Base-by-base conservation (phyloP, 2,888 invertebrate species). In the Nasonia oneida region DNA sequence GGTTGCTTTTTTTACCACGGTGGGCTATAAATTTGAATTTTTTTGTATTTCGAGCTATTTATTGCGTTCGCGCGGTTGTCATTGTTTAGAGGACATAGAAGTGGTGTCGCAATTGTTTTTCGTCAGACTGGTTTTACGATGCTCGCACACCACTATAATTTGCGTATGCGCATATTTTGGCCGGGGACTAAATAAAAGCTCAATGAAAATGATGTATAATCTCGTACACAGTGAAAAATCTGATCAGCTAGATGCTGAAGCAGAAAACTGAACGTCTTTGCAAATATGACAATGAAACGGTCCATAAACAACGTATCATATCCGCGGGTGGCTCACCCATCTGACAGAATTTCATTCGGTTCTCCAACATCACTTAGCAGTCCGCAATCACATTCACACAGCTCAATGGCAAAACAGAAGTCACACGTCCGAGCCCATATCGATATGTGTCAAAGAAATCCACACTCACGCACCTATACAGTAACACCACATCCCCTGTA, bases 21-120 rank as follows among this genome's bases (percentile, higher is more conserved):
- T 74, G 50, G 78, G 78, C 81, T 67, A 81, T 86, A 84, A 84
- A 86, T 86, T 81, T 78, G 14, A 53, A 37, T 39, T 15, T 74
- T 79, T 84, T 79, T 79, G 42, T 37, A 8, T 14, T 47, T 73
- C 42, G 53, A n/a, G 10, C 39, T 37, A n/a, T 71, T 71, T 37
- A n/a, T 39, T 42, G 37, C 10, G 42, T n/a, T 37, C 37, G 39
- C 42, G 71, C 71, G n/a, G 71, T n/a, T 71, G n/a, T 71, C 18
- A 71, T 42, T 71, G 71, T 71, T 39, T n/a, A 71, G n/a, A 42
- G n/a, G 15, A 3, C 2, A 67, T 10, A 33, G 4, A 33, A 29
- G 10, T 6, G 3, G n/a, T n/a, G n/a, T 57, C 3, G 0, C 53
- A 18, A 53, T 53, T 53, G 5, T 5, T 53, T 64, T 29, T 64